phyloP scores from a whole-genome alignment of 1,140 invertebrate species.

The Stegodyphus dumicola region DNA sequence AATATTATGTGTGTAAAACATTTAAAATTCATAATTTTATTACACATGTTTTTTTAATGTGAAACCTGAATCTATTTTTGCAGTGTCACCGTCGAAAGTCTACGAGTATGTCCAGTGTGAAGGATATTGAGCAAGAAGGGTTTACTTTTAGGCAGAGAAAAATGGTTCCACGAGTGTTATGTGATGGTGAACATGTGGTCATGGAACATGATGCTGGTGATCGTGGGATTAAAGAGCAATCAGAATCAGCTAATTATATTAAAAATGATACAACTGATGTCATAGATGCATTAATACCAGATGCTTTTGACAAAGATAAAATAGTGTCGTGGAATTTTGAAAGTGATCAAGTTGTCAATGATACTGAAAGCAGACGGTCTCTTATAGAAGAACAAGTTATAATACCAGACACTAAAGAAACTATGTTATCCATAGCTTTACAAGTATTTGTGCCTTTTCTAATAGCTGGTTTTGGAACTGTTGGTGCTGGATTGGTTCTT shows the following conservation, averaged over 20 bases:
- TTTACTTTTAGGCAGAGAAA: slow-evolving; percentile 40
- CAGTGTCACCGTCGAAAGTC: slow-evolving; percentile 1
- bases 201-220: background rate
- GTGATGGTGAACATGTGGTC: background rate
- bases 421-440: slow-evolving; percentile 63
- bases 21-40: background rate
- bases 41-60: background rate
- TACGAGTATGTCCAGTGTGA: slow-evolving; percentile 15
- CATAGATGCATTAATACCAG: background rate
- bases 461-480: slow-evolving; percentile 72
- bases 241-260: background rate
- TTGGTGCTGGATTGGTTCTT: slow-evolving; percentile 71
- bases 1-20: background rate
- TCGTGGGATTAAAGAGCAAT: background rate
- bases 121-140: slow-evolving; percentile 1
- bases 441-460: slow-evolving; percentile 71
- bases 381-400: slow-evolving; percentile 37
- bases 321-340: slow-evolving; percentile 25
- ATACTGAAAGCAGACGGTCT: slow-evolving; percentile 26
- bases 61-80: background rate
- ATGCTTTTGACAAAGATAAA: slow-evolving; percentile 34
- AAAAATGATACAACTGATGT: slow-evolving; percentile 10
- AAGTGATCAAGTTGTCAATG: slow-evolving; percentile 2
- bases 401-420: slow-evolving; percentile 51
- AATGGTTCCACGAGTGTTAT: slow-evolving; percentile 49